These are phyloP conservation scores for Halotydeus destructor DNA, from an alignment of 1,140 invertebrate species.

Conservation along the genomic window DNA sequence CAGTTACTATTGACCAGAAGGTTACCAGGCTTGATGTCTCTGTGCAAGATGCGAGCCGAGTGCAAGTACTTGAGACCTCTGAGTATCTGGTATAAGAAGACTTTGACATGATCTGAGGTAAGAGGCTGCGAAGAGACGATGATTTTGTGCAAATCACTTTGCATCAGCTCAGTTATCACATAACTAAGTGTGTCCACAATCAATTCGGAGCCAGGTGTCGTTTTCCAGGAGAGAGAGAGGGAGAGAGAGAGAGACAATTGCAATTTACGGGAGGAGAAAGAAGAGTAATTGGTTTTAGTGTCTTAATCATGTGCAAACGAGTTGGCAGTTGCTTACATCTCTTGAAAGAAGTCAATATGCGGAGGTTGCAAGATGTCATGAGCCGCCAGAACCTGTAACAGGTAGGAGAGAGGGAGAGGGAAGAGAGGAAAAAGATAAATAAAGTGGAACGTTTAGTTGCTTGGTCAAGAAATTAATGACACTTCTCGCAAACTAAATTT, in stretches of 20 bases:
- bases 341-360: conserved; percentile 92
- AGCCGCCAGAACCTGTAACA: conserved; percentile 69
- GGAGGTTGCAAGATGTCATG: conserved; percentile 88
- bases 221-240: conserved; percentile 20
- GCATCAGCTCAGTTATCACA: conserved; percentile 95
- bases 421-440: conserved; percentile 4
- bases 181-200: conserved; percentile 67
- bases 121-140: conserved; percentile 96
- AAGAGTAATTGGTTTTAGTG: conserved; percentile 11
- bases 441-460: not conserved
- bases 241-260: conserved; percentile 7
- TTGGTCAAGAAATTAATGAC: conserved; percentile 3
- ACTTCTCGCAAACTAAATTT: not conserved
- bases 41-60: conserved; percentile 85
- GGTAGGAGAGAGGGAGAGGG: conserved; percentile 15
- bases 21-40: conserved; percentile 98
- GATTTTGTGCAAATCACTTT: conserved; percentile 99
- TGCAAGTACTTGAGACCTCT: conserved; percentile 97
- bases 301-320: not conserved
- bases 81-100: conserved; percentile 99
- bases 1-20: conserved; percentile 95
- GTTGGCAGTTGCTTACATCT: conserved; percentile 86
- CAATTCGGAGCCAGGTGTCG: conserved; percentile 10
- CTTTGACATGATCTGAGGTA: conserved; percentile 96
- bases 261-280: not conserved